Conservation (phyloP, 2,797 vertebrate species). For the Zonotrichia albicollis region DNA sequence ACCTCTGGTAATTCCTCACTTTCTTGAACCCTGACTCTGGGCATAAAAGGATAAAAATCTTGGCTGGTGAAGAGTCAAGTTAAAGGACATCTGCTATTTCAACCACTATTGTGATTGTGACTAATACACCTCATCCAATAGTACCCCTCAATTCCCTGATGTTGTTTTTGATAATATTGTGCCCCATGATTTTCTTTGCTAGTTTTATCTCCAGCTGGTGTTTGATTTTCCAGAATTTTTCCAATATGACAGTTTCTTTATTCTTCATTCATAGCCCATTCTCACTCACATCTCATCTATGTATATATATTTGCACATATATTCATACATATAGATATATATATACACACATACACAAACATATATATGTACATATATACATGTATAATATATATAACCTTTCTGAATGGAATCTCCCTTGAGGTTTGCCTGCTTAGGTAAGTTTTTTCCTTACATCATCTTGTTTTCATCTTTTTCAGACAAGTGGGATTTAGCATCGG, state of each 20-base stretch:
- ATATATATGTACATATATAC: background rate
- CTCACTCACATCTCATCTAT: background rate
- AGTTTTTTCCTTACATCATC: too few relatives aligned
- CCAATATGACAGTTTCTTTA: background rate
- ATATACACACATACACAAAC: background rate
- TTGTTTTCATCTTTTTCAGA: background rate
- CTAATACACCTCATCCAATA: background rate
- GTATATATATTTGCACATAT: background rate
- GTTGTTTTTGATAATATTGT: background rate
- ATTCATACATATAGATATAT: background rate
- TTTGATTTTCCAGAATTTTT: background rate
- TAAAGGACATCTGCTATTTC: background rate
- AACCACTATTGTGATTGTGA: background rate
- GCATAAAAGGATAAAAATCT: background rate
- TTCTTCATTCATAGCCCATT: background rate
- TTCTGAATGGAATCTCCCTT: background rate
- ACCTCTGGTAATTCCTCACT: rapidly evolving
- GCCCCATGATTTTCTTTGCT: background rate
- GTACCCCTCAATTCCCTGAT: background rate
- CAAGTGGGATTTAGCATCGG: background rate
- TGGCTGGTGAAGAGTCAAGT: background rate
- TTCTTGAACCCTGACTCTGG: background rate
- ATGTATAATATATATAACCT: background rate
- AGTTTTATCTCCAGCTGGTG: background rate
- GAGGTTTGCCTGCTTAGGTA: background rate